Evolutionary conservation across 2,113 vertebrate species (phyloP).

Genomic region (Eulacestoma nigropectus): DNA sequence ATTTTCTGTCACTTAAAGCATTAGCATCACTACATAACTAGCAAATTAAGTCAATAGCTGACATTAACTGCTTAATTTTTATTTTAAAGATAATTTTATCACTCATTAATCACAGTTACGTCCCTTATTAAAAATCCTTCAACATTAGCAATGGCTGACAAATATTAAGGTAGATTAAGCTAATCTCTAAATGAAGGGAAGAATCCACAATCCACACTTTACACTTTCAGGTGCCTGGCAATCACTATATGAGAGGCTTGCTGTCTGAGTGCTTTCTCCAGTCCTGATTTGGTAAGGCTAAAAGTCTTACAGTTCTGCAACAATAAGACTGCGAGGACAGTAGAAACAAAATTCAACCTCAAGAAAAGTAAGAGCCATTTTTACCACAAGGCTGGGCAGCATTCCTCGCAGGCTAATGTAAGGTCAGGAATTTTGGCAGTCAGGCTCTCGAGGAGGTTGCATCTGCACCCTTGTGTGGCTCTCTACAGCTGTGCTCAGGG

Average conservation of each 20-base stretch:
- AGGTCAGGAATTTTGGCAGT: neutral
- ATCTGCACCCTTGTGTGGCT: fast-evolving
- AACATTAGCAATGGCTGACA: neutral
- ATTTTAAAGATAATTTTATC: neutral
- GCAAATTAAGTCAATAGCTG: neutral
- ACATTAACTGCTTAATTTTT: neutral
- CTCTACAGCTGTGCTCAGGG: neutral
- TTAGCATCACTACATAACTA: neutral
- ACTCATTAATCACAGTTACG: neutral
- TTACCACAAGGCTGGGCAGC: neutral
- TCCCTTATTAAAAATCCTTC: neutral
- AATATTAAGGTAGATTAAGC: neutral
- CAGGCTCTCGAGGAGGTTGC: neutral
- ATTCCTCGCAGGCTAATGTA: fast-evolving
- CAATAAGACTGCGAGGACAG: fast-evolving
- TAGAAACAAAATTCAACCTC: neutral
- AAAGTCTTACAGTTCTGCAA: neutral
- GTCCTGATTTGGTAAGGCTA: neutral
- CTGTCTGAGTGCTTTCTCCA: neutral
- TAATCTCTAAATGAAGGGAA: neutral
- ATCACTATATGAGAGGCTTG: neutral
- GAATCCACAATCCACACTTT: neutral
- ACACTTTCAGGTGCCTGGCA: neutral
- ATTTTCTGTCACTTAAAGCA: neutral
- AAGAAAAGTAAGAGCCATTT: neutral